Evolutionary conservation across 1,140 invertebrate genomes (phyloP), one percentile per base, ranked within the genome.

Genomic region (Belonocnema kinseyi): DNA sequence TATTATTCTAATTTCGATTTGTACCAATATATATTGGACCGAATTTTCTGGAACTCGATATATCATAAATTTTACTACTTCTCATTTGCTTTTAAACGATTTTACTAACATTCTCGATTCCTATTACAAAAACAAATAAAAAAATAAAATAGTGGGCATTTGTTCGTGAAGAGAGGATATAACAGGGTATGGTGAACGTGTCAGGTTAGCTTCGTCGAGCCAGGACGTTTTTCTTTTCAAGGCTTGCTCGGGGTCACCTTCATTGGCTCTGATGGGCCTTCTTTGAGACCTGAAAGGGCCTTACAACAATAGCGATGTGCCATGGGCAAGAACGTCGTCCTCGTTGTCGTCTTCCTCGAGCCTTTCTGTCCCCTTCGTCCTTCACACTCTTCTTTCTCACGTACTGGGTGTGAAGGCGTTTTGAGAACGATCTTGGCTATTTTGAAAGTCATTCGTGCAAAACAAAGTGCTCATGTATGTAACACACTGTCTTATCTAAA

Each of bases 281-380:
- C 85, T 85, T 86, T 87, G 75, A 87, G 80, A 50, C 51, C 75
- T 87, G 81, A 89, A 87, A 86, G 85, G 53, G 71, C 78, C 79
- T 75, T 76, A 79, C 84, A 85, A 89, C 87, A 88, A 89, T 88
- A 79, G 80, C 81, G 77, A 66, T 74, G 74, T 74, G 73, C 82
- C 79, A 73, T 52, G 80, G 74, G 80, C 78, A 78, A 85, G 79
- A 84, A 78, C 77, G 79, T 73, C 83, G 76, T 82, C 82, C 74
- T 51, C 77, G 33, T 75, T 66, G 58, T 66, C 76, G 79, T 73
- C 83, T 77, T 83, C 82, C 70, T 51, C 77, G 33, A 74, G 40
- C 46, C 74, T 50, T 78, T 75, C 70, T 77, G 77, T 80, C 72
- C 74, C 77, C 80, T 56, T 73, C 80, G 54, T 74, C 14, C 40